Conservation (phyloP, 2,113 vertebrate genomes). For the Clarias macrocephalus region DNA sequence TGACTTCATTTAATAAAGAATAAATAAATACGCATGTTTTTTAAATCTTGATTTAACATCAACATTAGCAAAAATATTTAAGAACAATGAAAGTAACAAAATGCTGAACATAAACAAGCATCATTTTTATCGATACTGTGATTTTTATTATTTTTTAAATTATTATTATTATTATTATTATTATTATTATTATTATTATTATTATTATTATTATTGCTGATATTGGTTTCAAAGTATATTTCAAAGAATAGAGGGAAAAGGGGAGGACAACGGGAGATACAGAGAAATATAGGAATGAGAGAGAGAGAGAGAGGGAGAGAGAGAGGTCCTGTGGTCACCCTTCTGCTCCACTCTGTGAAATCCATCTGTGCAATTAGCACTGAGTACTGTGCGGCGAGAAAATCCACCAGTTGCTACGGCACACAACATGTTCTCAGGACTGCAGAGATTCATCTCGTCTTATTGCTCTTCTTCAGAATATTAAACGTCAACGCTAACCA, state of each 20-base stretch:
- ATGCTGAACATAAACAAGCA: neutral
- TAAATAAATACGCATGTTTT: neutral
- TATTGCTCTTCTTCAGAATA: slow-evolving; percentile 16
- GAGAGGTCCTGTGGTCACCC: slow-evolving; percentile 42
- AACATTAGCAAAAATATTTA: neutral
- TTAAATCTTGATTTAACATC: neutral
- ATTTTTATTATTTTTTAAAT: neutral
- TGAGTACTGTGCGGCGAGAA: slow-evolving; percentile 17
- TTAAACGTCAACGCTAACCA: slow-evolving; percentile 1
- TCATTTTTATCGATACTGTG: neutral
- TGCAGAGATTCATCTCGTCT: neutral
- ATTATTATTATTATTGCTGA: neutral
- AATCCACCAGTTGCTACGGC: slow-evolving; percentile 31
- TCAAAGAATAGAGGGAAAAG: neutral
- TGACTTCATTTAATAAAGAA: neutral
- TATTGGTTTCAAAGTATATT: neutral
- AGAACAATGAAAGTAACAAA: neutral
- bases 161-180: neutral
- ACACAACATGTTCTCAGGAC: neutral
- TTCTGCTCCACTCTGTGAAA: slow-evolving; percentile 57
- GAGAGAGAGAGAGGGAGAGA: neutral
- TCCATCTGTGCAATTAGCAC: slow-evolving; percentile 50
- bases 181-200: neutral
- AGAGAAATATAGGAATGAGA: slow-evolving; percentile 16
- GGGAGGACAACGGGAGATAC: neutral